Percentiles rank a stretch among this genome's conserved stretches.
These are phyloP conservation scores for Smutsia temminckii DNA, from an alignment of 2,797 vertebrate genomes.

Conservation along the genomic window DNA sequence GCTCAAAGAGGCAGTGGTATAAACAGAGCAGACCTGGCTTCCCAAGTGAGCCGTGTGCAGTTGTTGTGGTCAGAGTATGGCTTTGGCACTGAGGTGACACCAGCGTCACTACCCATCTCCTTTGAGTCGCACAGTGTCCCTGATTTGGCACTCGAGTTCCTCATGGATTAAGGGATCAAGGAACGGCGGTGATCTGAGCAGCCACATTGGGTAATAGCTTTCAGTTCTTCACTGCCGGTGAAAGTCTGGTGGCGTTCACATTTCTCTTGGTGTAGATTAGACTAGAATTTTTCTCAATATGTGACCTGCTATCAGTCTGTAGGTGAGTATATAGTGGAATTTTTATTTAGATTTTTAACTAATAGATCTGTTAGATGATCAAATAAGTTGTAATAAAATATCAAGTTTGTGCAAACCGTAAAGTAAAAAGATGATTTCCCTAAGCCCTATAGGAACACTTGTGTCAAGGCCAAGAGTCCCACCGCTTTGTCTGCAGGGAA, in stretches of 20 bases:
- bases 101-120: not conserved
- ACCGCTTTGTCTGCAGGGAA: not conserved
- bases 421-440: not conserved
- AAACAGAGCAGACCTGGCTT: not conserved
- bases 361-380: not conserved
- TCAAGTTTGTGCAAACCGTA: not conserved
- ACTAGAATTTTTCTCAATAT: not conserved
- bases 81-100: not conserved
- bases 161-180: not conserved
- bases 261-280: not conserved
- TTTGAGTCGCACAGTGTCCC: not conserved
- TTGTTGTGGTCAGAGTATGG: not conserved
- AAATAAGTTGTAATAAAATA: not conserved
- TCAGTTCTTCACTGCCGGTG: not conserved
- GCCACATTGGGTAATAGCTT: not conserved
- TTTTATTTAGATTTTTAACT: not conserved
- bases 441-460: not conserved
- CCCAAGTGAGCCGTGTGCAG: fast-evolving
- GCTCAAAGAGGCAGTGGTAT: not conserved
- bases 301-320: not conserved
- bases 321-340: not conserved
- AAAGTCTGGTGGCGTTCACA: not conserved
- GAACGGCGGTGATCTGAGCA: not conserved
- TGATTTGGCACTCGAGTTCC: not conserved
- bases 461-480: not conserved